phyloP scores from a whole-genome alignment of 2,888 invertebrate species.

The Nomada flava region DNA sequence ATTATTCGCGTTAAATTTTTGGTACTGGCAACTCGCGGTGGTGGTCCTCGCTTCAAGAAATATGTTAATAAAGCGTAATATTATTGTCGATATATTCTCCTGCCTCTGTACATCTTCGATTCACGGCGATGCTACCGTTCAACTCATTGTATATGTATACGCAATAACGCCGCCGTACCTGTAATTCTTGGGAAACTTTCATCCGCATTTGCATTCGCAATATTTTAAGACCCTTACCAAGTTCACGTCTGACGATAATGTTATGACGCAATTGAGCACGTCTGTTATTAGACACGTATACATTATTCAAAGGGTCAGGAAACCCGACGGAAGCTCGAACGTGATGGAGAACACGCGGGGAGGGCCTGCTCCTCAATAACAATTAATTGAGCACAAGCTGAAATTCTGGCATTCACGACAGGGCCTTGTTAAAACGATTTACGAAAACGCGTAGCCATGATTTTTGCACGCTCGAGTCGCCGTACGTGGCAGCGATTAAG shows the following conservation, averaged over 20 bases:
- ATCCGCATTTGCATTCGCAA: neutral
- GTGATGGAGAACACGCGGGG: neutral
- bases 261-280: constrained; percentile 34
- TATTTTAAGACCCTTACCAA: neutral
- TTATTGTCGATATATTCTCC: too few species aligned
- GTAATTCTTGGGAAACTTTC: neutral
- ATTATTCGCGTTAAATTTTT: too few species aligned
- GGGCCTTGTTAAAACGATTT: constrained; percentile 11
- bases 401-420: neutral
- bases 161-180: neutral
- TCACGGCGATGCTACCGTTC: too few species aligned
- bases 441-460: neutral
- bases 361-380: constrained; percentile 3
- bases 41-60: too few species aligned
- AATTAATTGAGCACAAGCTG: constrained; percentile 38
- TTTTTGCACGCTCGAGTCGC: neutral
- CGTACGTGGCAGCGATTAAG: neutral
- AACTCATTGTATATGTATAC: too few species aligned
- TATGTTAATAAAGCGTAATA: too few species aligned
- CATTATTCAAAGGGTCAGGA: constrained; percentile 40
- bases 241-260: neutral
- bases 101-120: too few species aligned
- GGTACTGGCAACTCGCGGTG: too few species aligned
- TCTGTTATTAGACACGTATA: constrained; percentile 39
- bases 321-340: constrained; percentile 8